Evolutionary conservation across 2,797 vertebrate species (phyloP), one percentile per base, ranked within the genome.

Genomic region (Limnodromus scolopaceus): DNA sequence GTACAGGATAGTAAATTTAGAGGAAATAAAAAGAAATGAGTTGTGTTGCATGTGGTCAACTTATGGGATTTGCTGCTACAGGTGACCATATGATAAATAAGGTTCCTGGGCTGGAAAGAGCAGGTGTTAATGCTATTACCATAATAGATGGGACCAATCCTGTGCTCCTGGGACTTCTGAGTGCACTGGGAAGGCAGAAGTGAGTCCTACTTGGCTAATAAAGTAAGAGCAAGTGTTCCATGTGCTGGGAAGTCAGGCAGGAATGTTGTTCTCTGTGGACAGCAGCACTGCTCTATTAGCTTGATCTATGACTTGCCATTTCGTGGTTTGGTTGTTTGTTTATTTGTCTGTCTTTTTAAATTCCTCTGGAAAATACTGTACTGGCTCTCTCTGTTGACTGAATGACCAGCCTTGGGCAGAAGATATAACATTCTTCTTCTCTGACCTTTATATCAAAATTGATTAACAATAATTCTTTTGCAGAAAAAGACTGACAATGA

Each of bases 361-460:
- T 94, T 92, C 84, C 55, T 81, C 78, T 78, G 34, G 57, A 95
- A 93, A 83, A 93, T 55, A 74, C 84, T 92, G n/a, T 92, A 75
- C 75, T 69, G 32, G 19, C 64, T 93, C 57, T 83, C 41, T 83
- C 64, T 81, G 64, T 72, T 92, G 84, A 87, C 86, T 80, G 71
- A 87, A 89, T 84, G 64, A 74, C 84, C 81, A 87, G 81, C 32
- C 54, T 85, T 70, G 36, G 45, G 60, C 68, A 89, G 75, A 91
- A 95, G 81, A 89, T 57, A 61, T 6, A 91, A 16, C 69, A 68
- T 63, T 92, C 84, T 86, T 94, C 82, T 92, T 90, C 91, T 89
- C 55, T 96, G 94, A 95, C 86, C 90, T 91, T 95, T 94, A 94
- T 92, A 94, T 92, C 84, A 89, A 91, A 95, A 96, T 81, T 78